Evolutionary conservation across 2,797 vertebrate species (phyloP).

Genomic region (Pangasius macronema): DNA sequence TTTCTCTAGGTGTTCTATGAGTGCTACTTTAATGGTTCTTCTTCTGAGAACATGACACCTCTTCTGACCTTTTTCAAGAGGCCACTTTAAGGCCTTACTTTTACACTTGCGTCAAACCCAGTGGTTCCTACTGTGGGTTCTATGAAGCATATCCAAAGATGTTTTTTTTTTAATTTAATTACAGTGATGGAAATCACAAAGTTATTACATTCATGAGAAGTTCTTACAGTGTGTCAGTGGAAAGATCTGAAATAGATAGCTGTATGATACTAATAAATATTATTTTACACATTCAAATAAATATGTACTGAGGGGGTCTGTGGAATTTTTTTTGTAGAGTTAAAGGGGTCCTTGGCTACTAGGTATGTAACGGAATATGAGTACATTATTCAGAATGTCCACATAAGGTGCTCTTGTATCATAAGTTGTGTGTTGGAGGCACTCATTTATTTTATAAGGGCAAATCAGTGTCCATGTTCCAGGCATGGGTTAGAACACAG

Average conservation of each 20-base stretch:
- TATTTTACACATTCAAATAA: neutral
- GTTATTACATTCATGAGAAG: no score
- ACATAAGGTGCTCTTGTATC: no score
- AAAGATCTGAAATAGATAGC: no score
- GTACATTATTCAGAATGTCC: no score
- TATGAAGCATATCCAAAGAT: neutral
- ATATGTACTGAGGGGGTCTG: neutral
- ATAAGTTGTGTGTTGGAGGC: no score
- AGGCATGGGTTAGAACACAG: neutral
- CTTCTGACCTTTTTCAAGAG: neutral
- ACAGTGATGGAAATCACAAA: no score
- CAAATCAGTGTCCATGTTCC: neutral
- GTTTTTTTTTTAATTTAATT: no score
- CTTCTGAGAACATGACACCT: neutral
- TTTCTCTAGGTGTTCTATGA: neutral
- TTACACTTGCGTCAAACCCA: neutral
- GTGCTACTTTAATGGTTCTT: neutral
- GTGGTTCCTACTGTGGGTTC: neutral
- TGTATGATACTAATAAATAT: no score
- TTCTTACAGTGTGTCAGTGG: no score
- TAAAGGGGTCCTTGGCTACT: no score
- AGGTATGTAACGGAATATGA: no score
- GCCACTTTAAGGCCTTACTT: neutral
- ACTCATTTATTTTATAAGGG: neutral
- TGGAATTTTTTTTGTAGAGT: no score